phyloP scores from a whole-genome alignment of 2,888 invertebrate species.

The Coenonympha glycerion region DNA sequence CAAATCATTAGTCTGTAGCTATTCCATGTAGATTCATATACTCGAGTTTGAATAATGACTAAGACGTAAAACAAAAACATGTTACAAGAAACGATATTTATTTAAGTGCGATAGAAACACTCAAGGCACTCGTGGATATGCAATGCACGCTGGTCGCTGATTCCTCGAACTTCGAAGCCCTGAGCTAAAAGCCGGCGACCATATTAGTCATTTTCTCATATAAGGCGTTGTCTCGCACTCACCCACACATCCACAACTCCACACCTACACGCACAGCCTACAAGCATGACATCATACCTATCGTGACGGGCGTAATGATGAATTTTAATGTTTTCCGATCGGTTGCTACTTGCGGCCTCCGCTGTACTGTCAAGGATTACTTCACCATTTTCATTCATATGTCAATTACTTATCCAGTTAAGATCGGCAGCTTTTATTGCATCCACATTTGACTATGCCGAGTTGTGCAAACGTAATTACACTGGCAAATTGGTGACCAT shows the following conservation, averaged over 20 bases:
- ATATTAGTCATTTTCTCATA: constrained; percentile 67
- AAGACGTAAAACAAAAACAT: neutral
- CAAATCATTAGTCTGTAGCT: neutral
- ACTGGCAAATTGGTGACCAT: constrained; percentile 37
- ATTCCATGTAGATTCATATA: neutral
- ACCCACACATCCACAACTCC: constrained; percentile 46
- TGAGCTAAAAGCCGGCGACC: constrained; percentile 50
- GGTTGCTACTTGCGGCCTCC: constrained; percentile 32
- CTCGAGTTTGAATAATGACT: neutral
- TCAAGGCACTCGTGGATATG: constrained; percentile 29
- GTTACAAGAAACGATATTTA: constrained; percentile 13
- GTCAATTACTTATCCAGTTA: constrained; percentile 3
- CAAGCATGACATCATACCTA: constrained; percentile 60
- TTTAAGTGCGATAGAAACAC: constrained; percentile 42
- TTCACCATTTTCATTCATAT: constrained; percentile 16
- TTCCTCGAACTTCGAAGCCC: constrained; percentile 35
- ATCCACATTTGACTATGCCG: neutral
- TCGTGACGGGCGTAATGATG: constrained; percentile 40
- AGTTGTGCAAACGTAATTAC: constrained; percentile 3
- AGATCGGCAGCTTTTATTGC: neutral
- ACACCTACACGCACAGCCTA: constrained; percentile 48
- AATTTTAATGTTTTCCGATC: constrained; percentile 58
- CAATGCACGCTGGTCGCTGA: constrained; percentile 24
- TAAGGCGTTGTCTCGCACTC: constrained; percentile 50
- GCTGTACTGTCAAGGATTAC: constrained; percentile 40